phyloP scores from a whole-genome alignment of 2,888 invertebrate genomes.

The Drosophila greeni region DNA sequence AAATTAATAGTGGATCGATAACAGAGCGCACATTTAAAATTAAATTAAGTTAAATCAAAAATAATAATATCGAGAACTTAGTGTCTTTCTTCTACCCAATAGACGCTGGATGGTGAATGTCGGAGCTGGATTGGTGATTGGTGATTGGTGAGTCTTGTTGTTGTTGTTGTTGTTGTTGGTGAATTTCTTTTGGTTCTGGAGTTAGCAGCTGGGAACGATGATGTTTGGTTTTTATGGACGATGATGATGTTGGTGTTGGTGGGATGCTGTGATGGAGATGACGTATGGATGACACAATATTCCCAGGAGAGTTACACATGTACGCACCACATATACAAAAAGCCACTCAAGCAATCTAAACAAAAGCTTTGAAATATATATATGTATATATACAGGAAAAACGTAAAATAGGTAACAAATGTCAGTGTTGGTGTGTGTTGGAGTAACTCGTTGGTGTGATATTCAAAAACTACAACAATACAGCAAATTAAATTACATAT shows the following conservation, averaged over 20 bases:
- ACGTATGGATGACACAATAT: slow-evolving; percentile 32
- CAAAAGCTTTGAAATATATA: slow-evolving; percentile 30
- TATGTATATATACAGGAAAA: slow-evolving; percentile 30
- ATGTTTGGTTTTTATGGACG: slow-evolving; percentile 16
- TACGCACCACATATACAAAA: slow-evolving; percentile 42
- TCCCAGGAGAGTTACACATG: slow-evolving; percentile 35
- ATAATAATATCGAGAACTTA: slow-evolving; percentile 43
- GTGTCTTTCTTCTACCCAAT: slow-evolving; percentile 35
- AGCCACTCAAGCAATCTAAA: slow-evolving; percentile 41
- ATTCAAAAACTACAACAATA: slow-evolving; percentile 63
- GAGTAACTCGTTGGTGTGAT: slow-evolving; percentile 26
- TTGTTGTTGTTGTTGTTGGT: slow-evolving; percentile 14
- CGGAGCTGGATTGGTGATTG: slow-evolving; percentile 20
- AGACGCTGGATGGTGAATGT: slow-evolving; percentile 28
- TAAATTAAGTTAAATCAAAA: slow-evolving; percentile 35
- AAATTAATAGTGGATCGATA: slow-evolving; percentile 38
- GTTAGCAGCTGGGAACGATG: slow-evolving; percentile 28
- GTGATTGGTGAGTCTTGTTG: slow-evolving; percentile 14
- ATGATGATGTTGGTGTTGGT: slow-evolving; percentile 32
- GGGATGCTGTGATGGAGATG: slow-evolving; percentile 18
- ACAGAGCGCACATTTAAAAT: slow-evolving; percentile 30
- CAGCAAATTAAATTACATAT: slow-evolving; percentile 61
- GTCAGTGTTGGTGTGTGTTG: slow-evolving; percentile 35
- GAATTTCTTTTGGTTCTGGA: slow-evolving; percentile 12
- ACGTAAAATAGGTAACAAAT: slow-evolving; percentile 25